Evolutionary conservation across 2,888 invertebrate species (phyloP), one percentile per base, ranked within the genome.

Genomic region (Lutraria lutraria): DNA sequence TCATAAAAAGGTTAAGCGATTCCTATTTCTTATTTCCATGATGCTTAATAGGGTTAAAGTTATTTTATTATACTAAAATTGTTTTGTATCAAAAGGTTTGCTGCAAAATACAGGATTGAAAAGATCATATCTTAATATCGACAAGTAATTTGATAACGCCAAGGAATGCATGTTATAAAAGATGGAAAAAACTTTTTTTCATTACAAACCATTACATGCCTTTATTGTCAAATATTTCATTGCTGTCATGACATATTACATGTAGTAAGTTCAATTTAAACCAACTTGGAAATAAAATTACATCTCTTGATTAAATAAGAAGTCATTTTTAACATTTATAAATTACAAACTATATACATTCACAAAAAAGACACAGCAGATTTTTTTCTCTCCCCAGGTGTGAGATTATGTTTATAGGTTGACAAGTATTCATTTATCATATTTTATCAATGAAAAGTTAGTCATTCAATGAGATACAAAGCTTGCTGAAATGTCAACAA

Each of bases 301-400:
- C 76, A 76, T 34, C 3, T 31, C 31, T 16, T 76, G 76, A 76
- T 76, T 76, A 76, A 31, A 76, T 76, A 76, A 76, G 31, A 76
- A 19, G 76, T 76, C 76, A 76, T 76, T 34, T 76, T 76, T 34
- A 31, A 31, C 76, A 76, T 25, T 43, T 76, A 3, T 31, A 76
- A 76, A 31, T 31, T 3, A 76, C 76, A 76, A 34, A 31, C 34
- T 34, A 76, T 76, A 76, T 76, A 31, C 31, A 1, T 31, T 19
- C 29, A 15, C n/a, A 56, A 56, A 76, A 76, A 76, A 34, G 76
- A 76, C 76, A 76, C 76, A 34, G 19, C 31, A 19, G 76, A 19
- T 31, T 31, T 76, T 19, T 76, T n/a, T n/a, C n/a, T 76, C 29
- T 15, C 76, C 19, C 76, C 76, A 76, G 31, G 34, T 76, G 76